Conservation (phyloP, 2,888 invertebrate genomes). For the Eristalis pertinax region DNA sequence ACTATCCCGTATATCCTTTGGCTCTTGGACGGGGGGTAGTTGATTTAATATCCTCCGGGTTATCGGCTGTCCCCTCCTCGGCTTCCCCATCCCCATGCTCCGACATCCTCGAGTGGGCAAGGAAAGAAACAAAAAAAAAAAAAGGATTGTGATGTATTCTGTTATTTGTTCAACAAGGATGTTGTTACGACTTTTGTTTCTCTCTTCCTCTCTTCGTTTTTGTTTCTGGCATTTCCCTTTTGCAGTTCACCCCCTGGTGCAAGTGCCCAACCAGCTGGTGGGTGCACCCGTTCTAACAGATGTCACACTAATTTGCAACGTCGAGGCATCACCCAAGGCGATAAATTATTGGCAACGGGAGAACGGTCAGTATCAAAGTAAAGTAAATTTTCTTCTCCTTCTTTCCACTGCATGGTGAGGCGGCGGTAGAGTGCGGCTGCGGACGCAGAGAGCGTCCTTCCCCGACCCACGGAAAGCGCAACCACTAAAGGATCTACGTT, state of each 20-base stretch:
- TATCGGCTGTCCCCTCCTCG: slow-evolving; percentile 50
- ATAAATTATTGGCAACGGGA: slow-evolving; percentile 97
- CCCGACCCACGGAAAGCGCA: neutral
- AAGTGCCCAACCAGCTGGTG: slow-evolving; percentile 96
- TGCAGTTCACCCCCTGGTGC: slow-evolving; percentile 94
- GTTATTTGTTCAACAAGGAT: slow-evolving; percentile 68
- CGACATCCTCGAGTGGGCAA: neutral
- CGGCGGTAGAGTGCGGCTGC: neutral
- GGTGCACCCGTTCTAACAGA: slow-evolving; percentile 93
- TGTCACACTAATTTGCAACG: slow-evolving; percentile 92
- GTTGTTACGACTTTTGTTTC: slow-evolving; percentile 53
- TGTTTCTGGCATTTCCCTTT: slow-evolving; percentile 17
- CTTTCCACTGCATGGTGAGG: neutral
- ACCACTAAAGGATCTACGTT: slow-evolving; percentile 10
- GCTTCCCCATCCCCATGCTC: neutral
- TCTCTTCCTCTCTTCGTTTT: slow-evolving; percentile 13
- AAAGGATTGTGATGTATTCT: slow-evolving; percentile 67
- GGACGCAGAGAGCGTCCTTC: too few species aligned
- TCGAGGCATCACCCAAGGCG: slow-evolving; percentile 95
- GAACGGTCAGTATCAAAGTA: slow-evolving; percentile 85
- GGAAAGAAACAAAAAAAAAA: neutral
- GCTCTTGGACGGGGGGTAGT: slow-evolving; percentile 62
- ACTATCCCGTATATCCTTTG: slow-evolving; percentile 70
- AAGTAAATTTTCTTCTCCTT: slow-evolving; percentile 62
- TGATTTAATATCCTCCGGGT: slow-evolving; percentile 71